Percentiles rank a stretch among this genome's conserved stretches.
These are phyloP conservation scores for Urocitellus parryii DNA, from an alignment of 2,113 vertebrate species.

Conservation along the genomic window DNA sequence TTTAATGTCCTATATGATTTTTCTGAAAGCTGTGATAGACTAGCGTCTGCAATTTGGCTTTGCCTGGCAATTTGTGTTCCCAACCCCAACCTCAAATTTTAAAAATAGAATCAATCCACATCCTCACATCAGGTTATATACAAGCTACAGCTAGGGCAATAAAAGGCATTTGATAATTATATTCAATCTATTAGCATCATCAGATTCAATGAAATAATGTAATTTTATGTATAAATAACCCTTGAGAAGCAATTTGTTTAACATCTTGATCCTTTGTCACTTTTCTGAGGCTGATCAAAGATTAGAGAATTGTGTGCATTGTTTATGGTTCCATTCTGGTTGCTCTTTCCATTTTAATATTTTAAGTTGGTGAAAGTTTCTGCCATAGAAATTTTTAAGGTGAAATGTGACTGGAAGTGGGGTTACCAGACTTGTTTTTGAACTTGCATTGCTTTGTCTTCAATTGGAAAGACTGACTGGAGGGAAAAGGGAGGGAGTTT, in stretches of 20 bases:
- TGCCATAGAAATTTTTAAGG: no score
- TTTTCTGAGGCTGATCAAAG: conserved; percentile 64
- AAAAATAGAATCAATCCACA: background rate
- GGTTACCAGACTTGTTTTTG: background rate
- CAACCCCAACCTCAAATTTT: background rate
- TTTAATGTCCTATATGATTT: conserved; percentile 83
- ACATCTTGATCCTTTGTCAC: conserved; percentile 1
- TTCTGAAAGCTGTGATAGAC: conserved; percentile 76
- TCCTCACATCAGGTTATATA: conserved; percentile 66
- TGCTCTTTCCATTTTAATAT: background rate
- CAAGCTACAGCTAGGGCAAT: conserved; percentile 48
- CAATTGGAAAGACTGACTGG: background rate
- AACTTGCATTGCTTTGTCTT: background rate
- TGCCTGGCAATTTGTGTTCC: conserved; percentile 59
- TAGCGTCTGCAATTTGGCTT: conserved; percentile 75
- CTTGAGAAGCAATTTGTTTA: conserved; percentile 62
- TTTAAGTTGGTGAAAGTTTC: no score
- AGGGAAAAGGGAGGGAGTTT: background rate
- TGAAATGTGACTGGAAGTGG: no score
- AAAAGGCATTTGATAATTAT: conserved; percentile 69
- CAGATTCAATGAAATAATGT: conserved; percentile 49
- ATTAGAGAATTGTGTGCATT: background rate
- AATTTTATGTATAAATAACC: conserved; percentile 70
- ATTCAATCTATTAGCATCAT: background rate
- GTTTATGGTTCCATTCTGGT: background rate